Evolutionary conservation across 2,888 invertebrate genomes (phyloP), one percentile per base, ranked within the genome.

Genomic region (Malthinus flaveolus): DNA sequence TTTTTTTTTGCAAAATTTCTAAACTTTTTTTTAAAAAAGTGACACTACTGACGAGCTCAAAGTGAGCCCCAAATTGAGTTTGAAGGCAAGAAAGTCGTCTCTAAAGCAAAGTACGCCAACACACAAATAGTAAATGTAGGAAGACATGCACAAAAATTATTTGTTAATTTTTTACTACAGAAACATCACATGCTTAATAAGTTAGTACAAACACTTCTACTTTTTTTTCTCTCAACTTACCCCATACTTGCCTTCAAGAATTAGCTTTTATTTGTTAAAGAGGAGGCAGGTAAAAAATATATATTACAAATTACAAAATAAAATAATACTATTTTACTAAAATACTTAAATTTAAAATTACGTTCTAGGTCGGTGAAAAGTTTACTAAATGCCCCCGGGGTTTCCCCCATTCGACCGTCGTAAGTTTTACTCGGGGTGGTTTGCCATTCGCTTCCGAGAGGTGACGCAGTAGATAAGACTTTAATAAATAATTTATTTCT

Each of bases 201-300:
- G 13, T 42, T 42, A 42, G 39, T 42, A 35, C 13, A 35, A 12
- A 36, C 2, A 34, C 13, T 49, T 13, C 49, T 34, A 35, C 34
- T 35, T 15, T 34, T 37, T 37, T 32, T 23, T 23, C 23, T 23
- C n/a, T 44, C 31, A 42, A 62, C 71, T 69, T 68, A 71, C 70
- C 70, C 65, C 63, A 65, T 66, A 67, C 68, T 68, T 70, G 70
- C 70, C 68, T 70, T 70, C 69, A 68, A 66, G 63, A 66, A 70
- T 71, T 73, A 73, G 72, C 73, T 73, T 73, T 73, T 71, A 72
- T 73, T 73, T 71, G 66, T 63, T 64, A 59, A 42, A 51, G 37
- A 59, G 47, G 58, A 53, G 53, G 58, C 54, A 55, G 57, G 49
- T 47, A 56, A 55, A 58, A 57, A 45, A 39, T 53, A 45, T 23